Percentiles rank a stretch among this genome's conserved stretches.
These are phyloP conservation scores for Xenentodon cancila DNA, from an alignment of 2,797 vertebrate species.

Conservation along the genomic window DNA sequence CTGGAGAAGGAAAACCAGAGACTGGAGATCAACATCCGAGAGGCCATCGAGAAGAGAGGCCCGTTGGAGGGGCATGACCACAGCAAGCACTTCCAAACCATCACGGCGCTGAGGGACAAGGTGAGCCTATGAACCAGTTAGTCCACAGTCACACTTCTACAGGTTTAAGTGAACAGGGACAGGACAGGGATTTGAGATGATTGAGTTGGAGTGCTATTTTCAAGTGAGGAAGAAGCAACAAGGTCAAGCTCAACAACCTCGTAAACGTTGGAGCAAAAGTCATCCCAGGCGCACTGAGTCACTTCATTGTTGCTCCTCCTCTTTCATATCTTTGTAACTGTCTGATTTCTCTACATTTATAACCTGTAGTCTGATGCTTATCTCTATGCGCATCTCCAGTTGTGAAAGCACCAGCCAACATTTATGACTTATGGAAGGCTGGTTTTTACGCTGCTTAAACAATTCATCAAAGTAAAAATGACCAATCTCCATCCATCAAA, in stretches of 20 bases:
- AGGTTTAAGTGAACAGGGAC: too few species aligned
- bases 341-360: slow-evolving; percentile 43
- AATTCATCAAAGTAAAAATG: slow-evolving; percentile 7
- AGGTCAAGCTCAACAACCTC: too few species aligned
- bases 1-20: slow-evolving; percentile 85
- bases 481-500: neutral
- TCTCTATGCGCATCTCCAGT: neutral
- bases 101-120: slow-evolving; percentile 85
- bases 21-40: slow-evolving; percentile 88
- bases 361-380: slow-evolving; percentile 10
- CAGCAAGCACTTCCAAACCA: slow-evolving; percentile 76
- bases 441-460: neutral
- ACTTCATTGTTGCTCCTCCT: neutral
- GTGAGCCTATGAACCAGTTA: slow-evolving; percentile 71
- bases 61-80: slow-evolving; percentile 81
- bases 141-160: neutral
- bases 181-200: too few species aligned
- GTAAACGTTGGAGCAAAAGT: slow-evolving; percentile 4
- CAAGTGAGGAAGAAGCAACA: too few species aligned
- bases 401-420: neutral
- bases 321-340: neutral
- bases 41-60: slow-evolving; percentile 84
- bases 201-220: too few species aligned
- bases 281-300: neutral
- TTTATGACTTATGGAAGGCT: neutral